Conservation (phyloP, 1,140 invertebrate species). For the Gryon sp. region DNA sequence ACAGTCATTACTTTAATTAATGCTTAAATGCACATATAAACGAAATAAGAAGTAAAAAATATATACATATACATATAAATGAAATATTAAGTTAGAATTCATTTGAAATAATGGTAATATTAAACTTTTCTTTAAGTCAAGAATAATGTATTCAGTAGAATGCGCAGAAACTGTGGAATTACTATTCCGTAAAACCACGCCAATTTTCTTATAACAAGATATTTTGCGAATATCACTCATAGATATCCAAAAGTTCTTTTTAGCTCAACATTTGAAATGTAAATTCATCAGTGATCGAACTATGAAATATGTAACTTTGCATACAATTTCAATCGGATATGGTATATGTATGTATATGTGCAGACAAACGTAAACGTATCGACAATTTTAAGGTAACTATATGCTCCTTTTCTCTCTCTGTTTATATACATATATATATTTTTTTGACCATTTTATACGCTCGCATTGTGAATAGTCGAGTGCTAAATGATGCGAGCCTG, state of each 20-base stretch:
- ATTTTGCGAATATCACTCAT: conserved; percentile 26
- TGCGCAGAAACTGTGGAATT: neutral
- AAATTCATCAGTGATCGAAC: conserved; percentile 44
- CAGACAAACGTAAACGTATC: conserved; percentile 17
- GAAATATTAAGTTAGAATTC: no score
- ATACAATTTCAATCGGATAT: conserved; percentile 19
- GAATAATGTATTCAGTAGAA: neutral
- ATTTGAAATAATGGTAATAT: no score
- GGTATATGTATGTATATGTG: no score
- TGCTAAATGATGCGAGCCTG: conserved; percentile 55
- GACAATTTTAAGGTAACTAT: conserved; percentile 46
- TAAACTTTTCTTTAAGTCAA: no score
- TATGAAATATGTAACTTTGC: conserved; percentile 46
- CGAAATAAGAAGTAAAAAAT: no score
- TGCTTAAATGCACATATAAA: no score
- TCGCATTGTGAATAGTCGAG: conserved; percentile 39
- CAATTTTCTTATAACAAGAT: conserved; percentile 29
- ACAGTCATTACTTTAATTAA: no score
- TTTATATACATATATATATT: no score
- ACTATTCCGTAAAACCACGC: conserved; percentile 26
- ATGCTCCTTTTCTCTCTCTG: no score
- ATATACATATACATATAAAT: no score
- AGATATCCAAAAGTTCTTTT: conserved; percentile 7
- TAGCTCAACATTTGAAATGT: conserved; percentile 45
- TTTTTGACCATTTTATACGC: conserved; percentile 47